phyloP scores from a whole-genome alignment of 2,113 vertebrate species.

The Rissa tridactyla region DNA sequence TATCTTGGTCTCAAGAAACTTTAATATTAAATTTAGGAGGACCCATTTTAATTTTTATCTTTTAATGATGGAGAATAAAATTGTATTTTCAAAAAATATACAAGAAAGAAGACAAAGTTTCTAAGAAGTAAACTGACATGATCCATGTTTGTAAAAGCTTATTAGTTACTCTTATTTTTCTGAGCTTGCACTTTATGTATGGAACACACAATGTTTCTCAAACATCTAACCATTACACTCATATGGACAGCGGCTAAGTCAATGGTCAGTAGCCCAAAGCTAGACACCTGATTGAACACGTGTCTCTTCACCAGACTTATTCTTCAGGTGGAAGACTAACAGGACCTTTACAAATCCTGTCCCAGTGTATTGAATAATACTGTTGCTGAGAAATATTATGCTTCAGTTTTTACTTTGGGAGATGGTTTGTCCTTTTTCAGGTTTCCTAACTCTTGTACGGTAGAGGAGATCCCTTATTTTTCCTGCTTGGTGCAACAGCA shows the following conservation, averaged over 20 bases:
- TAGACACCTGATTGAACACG: fast-evolving
- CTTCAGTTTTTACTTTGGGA: not conserved
- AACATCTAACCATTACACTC: not conserved
- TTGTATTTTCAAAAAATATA: not conserved
- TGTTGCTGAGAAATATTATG: not conserved
- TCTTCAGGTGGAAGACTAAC: not conserved
- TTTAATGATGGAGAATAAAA: not conserved
- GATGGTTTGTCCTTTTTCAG: not conserved
- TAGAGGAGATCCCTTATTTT: not conserved
- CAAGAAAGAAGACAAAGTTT: not conserved
- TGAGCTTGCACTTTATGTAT: not conserved
- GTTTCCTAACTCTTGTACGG: not conserved
- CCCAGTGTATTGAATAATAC: not conserved
- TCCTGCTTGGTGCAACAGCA: not conserved
- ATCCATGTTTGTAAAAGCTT: not conserved
- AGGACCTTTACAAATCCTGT: not conserved
- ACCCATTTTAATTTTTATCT: not conserved
- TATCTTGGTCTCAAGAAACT: not conserved
- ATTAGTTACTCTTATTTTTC: not conserved
- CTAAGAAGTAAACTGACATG: not conserved
- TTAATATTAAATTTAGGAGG: not conserved
- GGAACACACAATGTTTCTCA: not conserved
- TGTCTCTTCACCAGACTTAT: not conserved
- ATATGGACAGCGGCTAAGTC: not conserved
- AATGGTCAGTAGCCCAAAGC: not conserved